phyloP scores from a whole-genome alignment of 2,888 invertebrate genomes.

The Drosophila quinaria region DNA sequence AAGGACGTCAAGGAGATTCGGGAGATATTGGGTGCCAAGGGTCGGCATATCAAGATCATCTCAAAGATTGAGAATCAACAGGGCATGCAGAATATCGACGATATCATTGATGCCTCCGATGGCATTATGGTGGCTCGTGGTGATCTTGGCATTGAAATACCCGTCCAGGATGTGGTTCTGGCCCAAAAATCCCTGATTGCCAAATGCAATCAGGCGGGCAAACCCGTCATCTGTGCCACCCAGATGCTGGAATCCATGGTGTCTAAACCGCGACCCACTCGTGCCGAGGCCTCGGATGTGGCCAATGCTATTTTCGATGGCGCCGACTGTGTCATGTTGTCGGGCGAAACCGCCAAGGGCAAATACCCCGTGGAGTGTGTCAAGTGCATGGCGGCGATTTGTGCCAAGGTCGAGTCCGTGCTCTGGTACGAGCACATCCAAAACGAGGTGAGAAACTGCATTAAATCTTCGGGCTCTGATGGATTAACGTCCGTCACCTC shows the following conservation, averaged over 20 bases:
- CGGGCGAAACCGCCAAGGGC: conserved; percentile 99
- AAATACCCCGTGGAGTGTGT: conserved; percentile 96
- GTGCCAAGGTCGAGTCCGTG: conserved; percentile 98
- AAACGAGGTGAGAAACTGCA: conserved; percentile 88
- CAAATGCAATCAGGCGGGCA: conserved; percentile 97
- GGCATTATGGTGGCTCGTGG: conserved; percentile 99
- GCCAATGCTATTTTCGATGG: conserved; percentile 99
- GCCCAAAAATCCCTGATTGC: conserved; percentile 99
- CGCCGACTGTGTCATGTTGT: conserved; percentile 99
- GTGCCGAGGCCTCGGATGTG: conserved; percentile 98
- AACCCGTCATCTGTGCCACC: conserved; percentile 99
- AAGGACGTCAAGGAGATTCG: conserved; percentile 94
- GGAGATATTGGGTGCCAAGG: conserved; percentile 92
- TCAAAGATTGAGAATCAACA: conserved; percentile 99
- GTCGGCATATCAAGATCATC: conserved; percentile 96
- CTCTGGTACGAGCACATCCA: conserved; percentile 96
- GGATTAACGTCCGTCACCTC: conserved; percentile 96
- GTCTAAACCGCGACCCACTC: conserved; percentile 96
- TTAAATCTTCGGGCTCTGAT: conserved; percentile 88
- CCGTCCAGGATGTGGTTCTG: conserved; percentile 97
- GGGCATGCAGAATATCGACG: conserved; percentile 96
- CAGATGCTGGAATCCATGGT: conserved; percentile 99
- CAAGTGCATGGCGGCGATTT: conserved; percentile 95
- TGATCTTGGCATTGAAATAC: conserved; percentile 98
- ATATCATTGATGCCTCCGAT: conserved; percentile 96